Conservation (phyloP, 2,113 vertebrate genomes). For the Astur gentilis region DNA sequence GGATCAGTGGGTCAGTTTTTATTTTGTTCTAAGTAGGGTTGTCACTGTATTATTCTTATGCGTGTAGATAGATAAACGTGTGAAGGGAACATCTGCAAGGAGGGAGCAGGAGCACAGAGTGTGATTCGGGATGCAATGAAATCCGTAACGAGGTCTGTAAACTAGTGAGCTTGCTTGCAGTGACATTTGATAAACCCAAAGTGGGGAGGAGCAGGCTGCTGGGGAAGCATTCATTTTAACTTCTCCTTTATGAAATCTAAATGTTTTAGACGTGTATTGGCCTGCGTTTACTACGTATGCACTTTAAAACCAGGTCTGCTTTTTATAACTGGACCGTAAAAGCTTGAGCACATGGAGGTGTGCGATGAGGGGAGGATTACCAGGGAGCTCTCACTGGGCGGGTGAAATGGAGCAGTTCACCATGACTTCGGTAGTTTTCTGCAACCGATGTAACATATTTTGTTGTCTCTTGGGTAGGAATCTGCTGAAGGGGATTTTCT, state of each 20-base stretch:
- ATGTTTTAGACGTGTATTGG: neutral
- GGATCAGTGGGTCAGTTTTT: neutral
- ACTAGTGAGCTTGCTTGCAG: neutral
- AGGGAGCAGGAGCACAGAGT: neutral
- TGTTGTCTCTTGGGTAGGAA: neutral
- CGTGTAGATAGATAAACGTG: neutral
- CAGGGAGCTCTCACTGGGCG: neutral
- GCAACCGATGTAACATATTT: neutral
- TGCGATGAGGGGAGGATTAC: neutral
- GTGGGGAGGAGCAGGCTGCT: neutral
- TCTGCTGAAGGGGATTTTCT: conserved; percentile 72
- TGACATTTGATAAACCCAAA: neutral
- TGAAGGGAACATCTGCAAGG: neutral
- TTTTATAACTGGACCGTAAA: neutral
- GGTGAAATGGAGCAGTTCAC: neutral
- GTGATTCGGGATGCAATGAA: neutral
- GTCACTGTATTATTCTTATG: neutral
- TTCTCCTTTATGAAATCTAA: neutral
- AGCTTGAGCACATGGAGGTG: neutral
- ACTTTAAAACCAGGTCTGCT: neutral
- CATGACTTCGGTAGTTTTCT: neutral
- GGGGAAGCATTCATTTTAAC: neutral
- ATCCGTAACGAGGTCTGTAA: neutral
- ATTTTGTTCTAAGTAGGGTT: neutral
- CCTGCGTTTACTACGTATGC: neutral